Evolutionary conservation across 2,797 vertebrate genomes (phyloP).

Genomic region (Parotocinclus haroldoi): DNA sequence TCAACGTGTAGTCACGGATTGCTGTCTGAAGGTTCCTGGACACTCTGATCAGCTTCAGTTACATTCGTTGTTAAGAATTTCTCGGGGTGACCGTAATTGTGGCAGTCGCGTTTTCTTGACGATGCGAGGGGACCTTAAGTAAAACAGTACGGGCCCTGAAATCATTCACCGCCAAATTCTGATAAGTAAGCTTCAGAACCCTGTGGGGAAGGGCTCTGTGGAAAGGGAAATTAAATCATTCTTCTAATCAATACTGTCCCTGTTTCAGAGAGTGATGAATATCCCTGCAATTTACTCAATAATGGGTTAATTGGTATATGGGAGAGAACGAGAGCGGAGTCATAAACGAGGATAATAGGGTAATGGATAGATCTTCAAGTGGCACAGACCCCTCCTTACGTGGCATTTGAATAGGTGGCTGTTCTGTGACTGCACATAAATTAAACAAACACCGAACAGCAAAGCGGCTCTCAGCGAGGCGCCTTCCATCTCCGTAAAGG

Average conservation of each 20-base stretch:
- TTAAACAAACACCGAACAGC: no score
- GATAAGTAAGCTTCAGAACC: conserved; percentile 35
- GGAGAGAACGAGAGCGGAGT: not conserved
- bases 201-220: conserved; percentile 19
- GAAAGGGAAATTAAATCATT: conserved; percentile 48
- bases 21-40: no score
- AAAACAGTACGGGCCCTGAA: not conserved
- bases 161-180: conserved; percentile 29
- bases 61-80: no score
- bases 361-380: conserved; percentile 3
- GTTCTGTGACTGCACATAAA: no score
- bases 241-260: conserved; percentile 51
- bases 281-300: conserved; percentile 35
- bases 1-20: no score
- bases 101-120: no score
- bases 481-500: no score
- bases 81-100: no score
- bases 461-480: no score
- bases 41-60: no score
- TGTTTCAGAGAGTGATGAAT: conserved; percentile 40
- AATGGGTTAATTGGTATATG: conserved; percentile 34
- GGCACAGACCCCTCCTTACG: not conserved
- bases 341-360: not conserved
- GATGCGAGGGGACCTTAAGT: no score
- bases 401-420: no score